These are phyloP conservation scores for Athalia cordata DNA, from an alignment of 2,888 invertebrate genomes.

Conservation along the genomic window DNA sequence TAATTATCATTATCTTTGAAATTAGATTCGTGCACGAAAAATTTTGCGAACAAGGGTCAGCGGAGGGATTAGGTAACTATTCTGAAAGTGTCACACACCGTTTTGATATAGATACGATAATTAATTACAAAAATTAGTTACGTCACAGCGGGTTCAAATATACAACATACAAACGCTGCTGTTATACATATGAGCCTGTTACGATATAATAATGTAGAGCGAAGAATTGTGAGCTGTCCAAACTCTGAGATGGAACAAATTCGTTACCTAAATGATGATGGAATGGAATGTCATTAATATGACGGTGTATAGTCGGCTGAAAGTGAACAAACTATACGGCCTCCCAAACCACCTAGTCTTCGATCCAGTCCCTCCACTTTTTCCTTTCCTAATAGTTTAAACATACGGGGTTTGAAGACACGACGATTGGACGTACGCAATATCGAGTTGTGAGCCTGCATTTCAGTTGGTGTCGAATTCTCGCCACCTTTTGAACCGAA, in stretches of 20 bases:
- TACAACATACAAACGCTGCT: no score
- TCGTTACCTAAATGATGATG: not conserved
- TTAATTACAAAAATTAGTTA: conserved; percentile 1
- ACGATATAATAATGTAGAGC: not conserved
- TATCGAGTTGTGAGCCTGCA: no score
- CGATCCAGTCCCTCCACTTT: no score
- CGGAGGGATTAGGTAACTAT: no score
- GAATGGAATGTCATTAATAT: conserved; percentile 28
- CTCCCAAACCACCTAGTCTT: no score
- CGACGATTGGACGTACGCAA: not conserved
- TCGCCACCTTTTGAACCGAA: conserved; percentile 10
- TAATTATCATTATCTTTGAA: no score
- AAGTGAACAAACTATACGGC: no score
- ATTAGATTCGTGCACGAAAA: no score
- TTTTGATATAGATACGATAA: not conserved
- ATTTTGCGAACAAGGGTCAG: no score
- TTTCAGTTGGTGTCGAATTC: conserved; percentile 24
- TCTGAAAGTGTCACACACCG: no score
- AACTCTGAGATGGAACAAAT: conserved; percentile 17
- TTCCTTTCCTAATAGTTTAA: not conserved
- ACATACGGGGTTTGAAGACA: not conserved
- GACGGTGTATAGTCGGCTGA: not conserved
- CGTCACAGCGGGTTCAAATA: not conserved
- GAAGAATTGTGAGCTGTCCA: not conserved
- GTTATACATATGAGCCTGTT: no score